These are phyloP conservation scores for Muricea muricata DNA, from an alignment of 92 coral and sea anemone genomes.

Conservation along the genomic window DNA sequence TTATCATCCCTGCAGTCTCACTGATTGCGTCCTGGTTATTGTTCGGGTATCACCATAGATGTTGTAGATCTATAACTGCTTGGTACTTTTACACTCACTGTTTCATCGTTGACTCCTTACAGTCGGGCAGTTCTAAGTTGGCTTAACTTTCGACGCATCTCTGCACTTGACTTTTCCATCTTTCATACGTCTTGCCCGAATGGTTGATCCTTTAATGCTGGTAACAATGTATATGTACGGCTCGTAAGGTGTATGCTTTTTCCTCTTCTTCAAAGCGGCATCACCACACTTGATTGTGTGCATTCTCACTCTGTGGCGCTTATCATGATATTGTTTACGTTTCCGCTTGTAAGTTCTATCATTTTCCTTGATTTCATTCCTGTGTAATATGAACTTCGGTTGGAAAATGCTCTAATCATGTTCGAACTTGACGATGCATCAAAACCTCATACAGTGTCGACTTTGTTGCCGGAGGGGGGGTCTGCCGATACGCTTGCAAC, in stretches of 20 bases:
- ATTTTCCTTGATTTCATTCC: constrained; percentile 47
- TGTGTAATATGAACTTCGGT: constrained; percentile 34
- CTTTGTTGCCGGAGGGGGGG: constrained; percentile 65
- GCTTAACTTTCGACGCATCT: constrained; percentile 55
- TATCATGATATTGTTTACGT: constrained; percentile 57
- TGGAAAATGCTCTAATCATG: constrained; percentile 65
- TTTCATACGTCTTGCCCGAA: constrained; percentile 55
- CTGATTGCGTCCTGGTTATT: not conserved
- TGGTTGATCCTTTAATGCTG: constrained; percentile 56
- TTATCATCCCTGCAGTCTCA: not conserved
- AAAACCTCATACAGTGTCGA: constrained; percentile 54
- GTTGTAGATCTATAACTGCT: constrained; percentile 28
- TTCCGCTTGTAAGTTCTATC: constrained; percentile 56
- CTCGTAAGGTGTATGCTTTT: constrained; percentile 58
- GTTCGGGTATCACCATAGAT: not conserved
- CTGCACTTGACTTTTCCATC: constrained; percentile 58
- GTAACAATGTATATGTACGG: constrained; percentile 65
- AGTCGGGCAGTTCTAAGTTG: constrained; percentile 18
- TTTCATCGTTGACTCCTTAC: not conserved
- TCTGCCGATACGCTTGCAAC: constrained; percentile 63
- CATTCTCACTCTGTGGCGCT: constrained; percentile 51
- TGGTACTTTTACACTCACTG: not conserved
- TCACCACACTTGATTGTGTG: not conserved
- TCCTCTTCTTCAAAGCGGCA: constrained; percentile 17
- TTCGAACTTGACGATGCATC: constrained; percentile 47